These are phyloP conservation scores for Malurus cyaneus DNA, from an alignment of 2,113 vertebrate species.

Conservation along the genomic window DNA sequence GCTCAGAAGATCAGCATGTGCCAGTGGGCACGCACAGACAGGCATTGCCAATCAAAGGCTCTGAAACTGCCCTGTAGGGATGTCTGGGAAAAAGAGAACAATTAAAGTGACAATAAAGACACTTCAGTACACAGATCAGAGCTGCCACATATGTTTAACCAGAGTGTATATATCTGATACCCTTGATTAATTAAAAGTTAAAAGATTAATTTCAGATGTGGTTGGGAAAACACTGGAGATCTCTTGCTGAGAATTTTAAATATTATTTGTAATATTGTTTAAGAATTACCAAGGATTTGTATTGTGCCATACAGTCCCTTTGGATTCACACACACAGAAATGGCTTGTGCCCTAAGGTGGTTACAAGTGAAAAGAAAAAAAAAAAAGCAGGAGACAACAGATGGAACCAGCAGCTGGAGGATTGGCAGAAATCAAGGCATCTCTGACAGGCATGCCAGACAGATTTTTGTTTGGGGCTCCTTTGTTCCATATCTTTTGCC, in stretches of 20 bases:
- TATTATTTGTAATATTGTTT: neutral
- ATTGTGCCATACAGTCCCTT: neutral
- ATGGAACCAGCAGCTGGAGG: conserved; percentile 46
- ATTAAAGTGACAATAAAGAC: neutral
- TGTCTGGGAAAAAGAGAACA: neutral
- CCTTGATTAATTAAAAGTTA: neutral
- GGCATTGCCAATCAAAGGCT: neutral
- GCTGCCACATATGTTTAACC: neutral
- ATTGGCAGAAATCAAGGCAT: neutral
- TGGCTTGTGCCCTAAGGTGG: neutral
- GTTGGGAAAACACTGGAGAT: neutral
- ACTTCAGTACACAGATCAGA: neutral
- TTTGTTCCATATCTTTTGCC: neutral
- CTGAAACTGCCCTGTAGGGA: neutral
- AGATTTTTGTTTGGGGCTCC: neutral
- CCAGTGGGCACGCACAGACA: neutral
- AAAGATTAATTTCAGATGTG: neutral
- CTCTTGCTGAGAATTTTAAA: neutral
- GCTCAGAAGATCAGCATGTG: neutral
- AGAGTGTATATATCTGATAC: neutral
- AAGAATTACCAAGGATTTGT: neutral
- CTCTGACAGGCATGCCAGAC: neutral
- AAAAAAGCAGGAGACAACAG: conserved; percentile 26
- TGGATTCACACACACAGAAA: neutral
- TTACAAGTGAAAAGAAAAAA: neutral